Evolutionary conservation across 1,140 invertebrate species (phyloP).

Genomic region (Platyscapa corneri): DNA sequence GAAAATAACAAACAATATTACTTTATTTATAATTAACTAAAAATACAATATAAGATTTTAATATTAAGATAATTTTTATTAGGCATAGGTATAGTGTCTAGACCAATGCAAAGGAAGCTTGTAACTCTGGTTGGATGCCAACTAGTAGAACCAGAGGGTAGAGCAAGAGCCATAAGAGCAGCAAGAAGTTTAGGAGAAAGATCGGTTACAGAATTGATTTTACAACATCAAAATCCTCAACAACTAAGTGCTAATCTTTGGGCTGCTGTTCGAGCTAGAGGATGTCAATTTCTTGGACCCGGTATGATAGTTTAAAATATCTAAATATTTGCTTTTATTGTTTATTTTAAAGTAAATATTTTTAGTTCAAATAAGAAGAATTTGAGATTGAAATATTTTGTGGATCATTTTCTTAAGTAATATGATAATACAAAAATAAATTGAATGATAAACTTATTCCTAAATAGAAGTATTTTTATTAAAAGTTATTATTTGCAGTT

Average conservation of each 20-base stretch:
- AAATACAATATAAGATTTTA: no score
- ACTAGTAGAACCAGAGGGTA: conserved; percentile 90
- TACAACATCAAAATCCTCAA: conserved; percentile 95
- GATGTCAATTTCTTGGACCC: conserved; percentile 99
- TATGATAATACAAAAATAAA: no score
- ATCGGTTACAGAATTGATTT: conserved; percentile 94
- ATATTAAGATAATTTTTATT: not conserved
- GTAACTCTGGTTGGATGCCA: conserved; percentile 95
- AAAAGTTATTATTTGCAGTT: no score
- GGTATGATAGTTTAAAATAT: conserved; percentile 70
- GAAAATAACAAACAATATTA: no score
- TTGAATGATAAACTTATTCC: no score
- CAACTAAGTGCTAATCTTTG: conserved; percentile 95
- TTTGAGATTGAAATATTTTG: not conserved
- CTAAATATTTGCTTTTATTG: not conserved
- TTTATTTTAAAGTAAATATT: not conserved
- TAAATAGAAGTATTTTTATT: no score
- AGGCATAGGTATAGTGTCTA: conserved; percentile 80
- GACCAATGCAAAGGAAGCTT: conserved; percentile 96
- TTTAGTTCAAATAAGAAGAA: not conserved
- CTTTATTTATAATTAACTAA: no score
- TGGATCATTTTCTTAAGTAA: not conserved
- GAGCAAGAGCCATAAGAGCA: conserved; percentile 86
- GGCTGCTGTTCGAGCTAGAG: conserved; percentile 96
- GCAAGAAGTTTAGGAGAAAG: conserved; percentile 94